A percentile compares a stretch with the other conserved stretches of the same genome.
Conservation (phyloP, 2,797 vertebrate genomes). For the Cossypha niveicapilla region DNA sequence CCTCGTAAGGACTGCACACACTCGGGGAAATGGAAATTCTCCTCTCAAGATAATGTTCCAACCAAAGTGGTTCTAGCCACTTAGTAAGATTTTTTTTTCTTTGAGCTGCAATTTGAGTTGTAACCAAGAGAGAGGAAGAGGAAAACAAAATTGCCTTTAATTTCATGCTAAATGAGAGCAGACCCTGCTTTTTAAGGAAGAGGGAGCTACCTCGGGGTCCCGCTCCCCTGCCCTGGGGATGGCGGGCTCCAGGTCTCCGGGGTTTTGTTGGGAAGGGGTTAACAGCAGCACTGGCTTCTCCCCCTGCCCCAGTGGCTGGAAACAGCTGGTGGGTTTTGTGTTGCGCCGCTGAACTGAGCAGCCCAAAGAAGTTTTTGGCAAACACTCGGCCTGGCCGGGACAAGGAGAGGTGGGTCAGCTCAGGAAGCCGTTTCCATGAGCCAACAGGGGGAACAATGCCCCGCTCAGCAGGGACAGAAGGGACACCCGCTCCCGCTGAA, state of each 20-base stretch:
- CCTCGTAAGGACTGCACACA: not conserved
- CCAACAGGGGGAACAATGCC: constrained; percentile 74
- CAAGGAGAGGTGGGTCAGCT: constrained; percentile 71
- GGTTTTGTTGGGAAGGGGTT: constrained; percentile 49
- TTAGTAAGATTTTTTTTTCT: constrained; percentile 23
- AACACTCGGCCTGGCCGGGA: constrained; percentile 58
- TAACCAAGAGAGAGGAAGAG: not conserved
- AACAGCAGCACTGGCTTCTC: constrained; percentile 3
- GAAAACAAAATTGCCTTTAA: not conserved
- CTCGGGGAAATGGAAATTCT: constrained; percentile 17
- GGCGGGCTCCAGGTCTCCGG: fast-evolving
- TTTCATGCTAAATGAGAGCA: not conserved
- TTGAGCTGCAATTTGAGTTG: not conserved
- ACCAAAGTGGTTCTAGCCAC: not conserved
- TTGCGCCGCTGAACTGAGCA: constrained; percentile 49
- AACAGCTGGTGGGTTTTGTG: constrained; percentile 76
- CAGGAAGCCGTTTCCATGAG: constrained; percentile 80
- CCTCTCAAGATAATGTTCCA: constrained; percentile 34
- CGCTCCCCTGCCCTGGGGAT: fast-evolving
- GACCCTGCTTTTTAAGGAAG: not conserved
- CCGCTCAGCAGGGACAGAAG: constrained; percentile 64
- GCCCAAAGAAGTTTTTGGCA: constrained; percentile 59
- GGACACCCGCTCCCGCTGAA: constrained; percentile 72
- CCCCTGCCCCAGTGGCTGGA: constrained; percentile 55
- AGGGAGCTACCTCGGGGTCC: not conserved